Base-by-base conservation (phyloP, 2,113 vertebrate genomes). In the Scartelaos histophorus region DNA sequence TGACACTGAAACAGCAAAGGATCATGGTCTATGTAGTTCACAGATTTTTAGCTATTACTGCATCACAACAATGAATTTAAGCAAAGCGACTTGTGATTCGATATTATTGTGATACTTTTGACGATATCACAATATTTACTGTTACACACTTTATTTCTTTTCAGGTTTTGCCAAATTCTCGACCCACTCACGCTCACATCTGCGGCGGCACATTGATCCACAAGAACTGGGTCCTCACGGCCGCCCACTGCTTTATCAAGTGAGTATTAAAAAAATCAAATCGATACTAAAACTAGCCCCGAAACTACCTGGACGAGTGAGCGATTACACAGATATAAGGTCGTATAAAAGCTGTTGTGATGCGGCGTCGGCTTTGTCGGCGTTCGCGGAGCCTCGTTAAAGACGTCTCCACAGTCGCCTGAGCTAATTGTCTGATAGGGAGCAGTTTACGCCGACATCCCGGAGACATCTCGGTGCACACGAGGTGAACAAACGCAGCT, bases 171-270 rank as follows among this genome's bases (percentile, higher is more conserved):
- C 93, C 93, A 0, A 57, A 80, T 25, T 93, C 86, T 61, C 87
- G 73, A n/a, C 78, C 91, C 10, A 77, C 4, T 0, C 94, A 92
- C 71, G 84, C 73, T 60, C 93, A 95, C 65, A 94, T 72, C 22
- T 94, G 93, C 69, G 93, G 93, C 21, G 93, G 88, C 2, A 94
- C 93, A 43, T 87, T 94, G 0, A 93, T 94, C 70, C 92, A 94
- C 74, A 94, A 92, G 82, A 91, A 92, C 81, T 93, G 92, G 91
- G 89, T 93, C 2, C 80, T 93, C 2, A 93, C 91, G 60, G 93
- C 93, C 16, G 92, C 93, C 25, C 92, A 93, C 81, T 93, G 92
- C 77, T 93, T 94, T 79, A 93, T 94, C 62, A 88, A 82, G 92
- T 93, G 79, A 80, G 67, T 58, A 9, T 1, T 13, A 17, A 5